Conservation (phyloP, 2,797 vertebrate genomes). For the Pipistrellus pygmaeus region DNA sequence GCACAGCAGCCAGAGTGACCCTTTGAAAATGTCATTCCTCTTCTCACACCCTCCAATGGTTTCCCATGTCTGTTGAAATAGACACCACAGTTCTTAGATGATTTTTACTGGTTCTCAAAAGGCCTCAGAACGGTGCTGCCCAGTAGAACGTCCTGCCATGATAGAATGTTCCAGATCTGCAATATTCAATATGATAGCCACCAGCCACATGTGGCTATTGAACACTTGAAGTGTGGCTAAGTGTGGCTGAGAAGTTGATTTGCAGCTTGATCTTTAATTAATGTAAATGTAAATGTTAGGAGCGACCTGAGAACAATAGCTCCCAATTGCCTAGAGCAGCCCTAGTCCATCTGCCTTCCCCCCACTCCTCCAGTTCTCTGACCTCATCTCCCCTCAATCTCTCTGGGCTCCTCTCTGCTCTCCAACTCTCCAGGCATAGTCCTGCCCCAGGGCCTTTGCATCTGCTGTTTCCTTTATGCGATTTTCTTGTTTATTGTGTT, state of each 20-base stretch:
- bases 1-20: not conserved
- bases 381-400: not conserved
- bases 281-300: not conserved
- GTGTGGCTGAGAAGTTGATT: not conserved
- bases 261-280: not conserved
- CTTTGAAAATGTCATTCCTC: not conserved
- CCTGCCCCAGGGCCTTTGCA: not conserved
- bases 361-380: not conserved
- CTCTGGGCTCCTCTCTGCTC: not conserved
- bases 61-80: not conserved
- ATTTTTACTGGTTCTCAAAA: not conserved
- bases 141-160: not conserved
- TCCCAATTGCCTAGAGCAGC: not conserved
- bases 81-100: not conserved
- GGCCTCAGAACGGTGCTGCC: fast-evolving
- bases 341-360: not conserved
- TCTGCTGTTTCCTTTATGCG: not conserved
- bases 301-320: not conserved
- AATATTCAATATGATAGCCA: not conserved
- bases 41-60: no score
- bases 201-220: not conserved
- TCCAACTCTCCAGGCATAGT: no score
- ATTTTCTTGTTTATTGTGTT: not conserved
- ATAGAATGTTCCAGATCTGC: not conserved
- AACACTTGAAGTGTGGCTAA: not conserved